Evolutionary conservation across 2,797 vertebrate species (phyloP), one percentile per base, ranked within the genome.

Genomic region (Pagetopsis macropterus): DNA sequence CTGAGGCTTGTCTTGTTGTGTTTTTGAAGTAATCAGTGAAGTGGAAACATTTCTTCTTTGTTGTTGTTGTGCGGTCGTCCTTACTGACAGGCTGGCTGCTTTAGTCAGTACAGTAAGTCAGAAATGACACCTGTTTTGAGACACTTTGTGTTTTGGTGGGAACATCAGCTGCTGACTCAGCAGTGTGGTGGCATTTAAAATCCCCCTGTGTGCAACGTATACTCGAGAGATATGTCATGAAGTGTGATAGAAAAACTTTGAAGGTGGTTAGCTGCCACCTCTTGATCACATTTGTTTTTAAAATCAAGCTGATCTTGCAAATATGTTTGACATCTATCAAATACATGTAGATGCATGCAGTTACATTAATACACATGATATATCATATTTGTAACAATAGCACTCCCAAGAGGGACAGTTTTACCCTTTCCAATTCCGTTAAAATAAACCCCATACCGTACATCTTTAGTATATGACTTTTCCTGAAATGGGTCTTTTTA

Each of bases 71-170:
- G 55, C 4, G 16, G 44, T 37, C 9, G 10, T 40, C 0, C 0
- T 52, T 56, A 45, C 68, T 41, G 65, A 23, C 65, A 49, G 62
- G 15, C 41, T 66, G 51, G 52, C 43, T 17, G 37, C 51, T 69
- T 72, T 11, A 12, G 49, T 40, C 2, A 1, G 41, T 70, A 67
- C 63, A 81, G 76, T 65, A 69, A 52, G 49, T 52, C 15, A 58
- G 37, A 64, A 70, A 37, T 9, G 50, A 74, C 82, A 86, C 81
- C 75, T 82, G 79, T 79, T 83, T 44, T 5, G n/a, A 59, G 69
- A 65, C 19, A 21, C 50, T 64, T 72, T 31, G 3, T 37, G 55
- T 19, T 60, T 14, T 72, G 62, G 50, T 65, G 12, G 40, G 43
- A 40, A 1, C 4, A 71, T 71, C 82, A 65, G 80, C 75, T 85